phyloP scores from a whole-genome alignment of 2,888 invertebrate species.

The Linnaemya vulpina region DNA sequence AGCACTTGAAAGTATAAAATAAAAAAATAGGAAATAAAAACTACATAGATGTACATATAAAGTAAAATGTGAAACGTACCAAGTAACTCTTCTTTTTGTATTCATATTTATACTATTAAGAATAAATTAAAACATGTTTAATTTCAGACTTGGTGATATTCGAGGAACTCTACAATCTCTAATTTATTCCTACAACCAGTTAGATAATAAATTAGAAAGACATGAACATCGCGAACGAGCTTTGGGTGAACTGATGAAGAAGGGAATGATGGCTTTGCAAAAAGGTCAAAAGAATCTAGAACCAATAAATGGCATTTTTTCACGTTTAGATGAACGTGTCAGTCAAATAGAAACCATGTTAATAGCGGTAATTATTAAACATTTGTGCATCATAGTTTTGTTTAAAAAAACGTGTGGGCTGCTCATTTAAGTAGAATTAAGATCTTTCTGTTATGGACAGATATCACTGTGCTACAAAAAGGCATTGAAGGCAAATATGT shows the following conservation, averaged over 20 bases:
- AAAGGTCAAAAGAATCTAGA: slow-evolving; percentile 89
- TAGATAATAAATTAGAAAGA: slow-evolving; percentile 92
- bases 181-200: slow-evolving; percentile 90
- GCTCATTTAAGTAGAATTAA: no score
- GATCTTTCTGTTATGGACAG: no score
- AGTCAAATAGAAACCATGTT: slow-evolving; percentile 90
- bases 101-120: background rate
- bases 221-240: slow-evolving; percentile 92
- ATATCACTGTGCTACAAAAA: no score
- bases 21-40: no score
- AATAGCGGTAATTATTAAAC: slow-evolving; percentile 85
- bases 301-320: slow-evolving; percentile 87
- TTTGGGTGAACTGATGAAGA: slow-evolving; percentile 91
- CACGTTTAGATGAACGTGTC: slow-evolving; percentile 89
- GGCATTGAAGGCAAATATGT: no score
- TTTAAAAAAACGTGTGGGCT: no score
- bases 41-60: no score
- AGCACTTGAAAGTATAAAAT: no score
- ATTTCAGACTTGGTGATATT: slow-evolving; percentile 79
- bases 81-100: no score
- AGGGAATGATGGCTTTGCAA: slow-evolving; percentile 87
- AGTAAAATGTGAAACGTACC: no score
- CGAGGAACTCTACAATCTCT: slow-evolving; percentile 91
- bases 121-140: background rate
- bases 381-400: background rate